A percentile compares a stretch with the other conserved stretches of the same genome.
Conservation (phyloP, 2,888 invertebrate genomes). For the Drosophila antonietae region DNA sequence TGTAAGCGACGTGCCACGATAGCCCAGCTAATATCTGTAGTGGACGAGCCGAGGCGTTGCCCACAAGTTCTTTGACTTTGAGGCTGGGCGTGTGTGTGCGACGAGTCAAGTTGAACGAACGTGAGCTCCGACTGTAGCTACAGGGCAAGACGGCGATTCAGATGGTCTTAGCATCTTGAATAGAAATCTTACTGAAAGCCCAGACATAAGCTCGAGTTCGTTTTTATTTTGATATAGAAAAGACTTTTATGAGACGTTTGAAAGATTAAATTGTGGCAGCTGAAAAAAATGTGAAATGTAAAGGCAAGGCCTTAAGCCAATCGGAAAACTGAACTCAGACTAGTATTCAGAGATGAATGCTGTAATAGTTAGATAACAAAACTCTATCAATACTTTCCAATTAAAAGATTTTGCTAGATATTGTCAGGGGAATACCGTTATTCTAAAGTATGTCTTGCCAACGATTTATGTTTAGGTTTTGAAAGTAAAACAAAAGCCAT, state of each 20-base stretch:
- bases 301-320: not conserved
- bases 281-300: conserved; percentile 3
- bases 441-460: not conserved
- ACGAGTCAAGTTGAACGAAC: conserved; percentile 21
- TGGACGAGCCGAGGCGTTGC: conserved; percentile 44
- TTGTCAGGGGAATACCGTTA: conserved; percentile 1
- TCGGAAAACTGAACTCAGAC: not conserved
- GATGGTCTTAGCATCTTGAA: conserved; percentile 40
- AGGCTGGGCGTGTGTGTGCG: conserved; percentile 24
- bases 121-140: not conserved
- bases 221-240: conserved; percentile 1
- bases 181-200: conserved; percentile 51
- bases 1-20: conserved; percentile 44
- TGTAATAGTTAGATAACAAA: conserved; percentile 4
- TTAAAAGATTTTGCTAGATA: not conserved
- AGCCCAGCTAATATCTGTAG: conserved; percentile 37
- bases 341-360: not conserved
- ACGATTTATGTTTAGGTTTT: not conserved
- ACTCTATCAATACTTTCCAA: conserved; percentile 3
- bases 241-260: conserved; percentile 13
- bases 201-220: conserved; percentile 13
- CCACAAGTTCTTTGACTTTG: conserved; percentile 56
- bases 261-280: conserved; percentile 3
- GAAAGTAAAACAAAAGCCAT: conserved; percentile 2
- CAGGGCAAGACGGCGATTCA: conserved; percentile 5